phyloP scores from a whole-genome alignment of 2,888 invertebrate genomes.

The Cylloceria caligata region DNA sequence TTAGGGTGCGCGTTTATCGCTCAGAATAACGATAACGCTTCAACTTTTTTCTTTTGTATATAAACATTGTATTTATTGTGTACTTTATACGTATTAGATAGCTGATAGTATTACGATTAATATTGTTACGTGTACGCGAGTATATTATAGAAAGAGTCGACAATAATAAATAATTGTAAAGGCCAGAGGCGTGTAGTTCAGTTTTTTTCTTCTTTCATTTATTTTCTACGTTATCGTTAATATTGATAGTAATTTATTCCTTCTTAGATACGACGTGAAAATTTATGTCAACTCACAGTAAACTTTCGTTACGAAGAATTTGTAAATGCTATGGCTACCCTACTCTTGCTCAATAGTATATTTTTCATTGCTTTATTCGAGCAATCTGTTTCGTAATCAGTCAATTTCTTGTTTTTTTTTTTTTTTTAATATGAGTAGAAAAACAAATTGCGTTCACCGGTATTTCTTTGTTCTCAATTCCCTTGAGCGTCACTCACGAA shows the following conservation, averaged over 20 bases:
- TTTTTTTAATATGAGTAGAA: conserved; percentile 42
- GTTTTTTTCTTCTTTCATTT: background rate
- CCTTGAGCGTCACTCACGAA: no score
- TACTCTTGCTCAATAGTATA: conserved; percentile 20
- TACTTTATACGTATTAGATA: conserved; percentile 64
- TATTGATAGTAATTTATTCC: no score
- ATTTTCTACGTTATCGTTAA: conserved; percentile 29
- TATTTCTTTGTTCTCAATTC: conserved; percentile 9
- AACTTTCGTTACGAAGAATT: conserved; percentile 1
- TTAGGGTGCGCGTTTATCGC: background rate
- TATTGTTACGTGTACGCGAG: conserved; percentile 70
- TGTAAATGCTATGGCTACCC: conserved; percentile 13
- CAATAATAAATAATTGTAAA: conserved; percentile 68
- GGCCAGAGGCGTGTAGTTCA: conserved; percentile 1
- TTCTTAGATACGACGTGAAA: conserved; percentile 48
- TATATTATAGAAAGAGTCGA: conserved; percentile 66
- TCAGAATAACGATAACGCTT: conserved; percentile 26
- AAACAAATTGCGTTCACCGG: conserved; percentile 25
- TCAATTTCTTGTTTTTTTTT: conserved; percentile 17
- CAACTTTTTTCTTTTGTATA: conserved; percentile 56
- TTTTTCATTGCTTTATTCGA: conserved; percentile 19
- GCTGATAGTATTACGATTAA: conserved; percentile 57
- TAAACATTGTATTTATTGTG: conserved; percentile 67
- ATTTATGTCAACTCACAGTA: conserved; percentile 21
- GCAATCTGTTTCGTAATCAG: conserved; percentile 19